Evolutionary conservation across 2,797 vertebrate genomes (phyloP), one percentile per base, ranked within the genome.

Genomic region (Diceros bicornis): DNA sequence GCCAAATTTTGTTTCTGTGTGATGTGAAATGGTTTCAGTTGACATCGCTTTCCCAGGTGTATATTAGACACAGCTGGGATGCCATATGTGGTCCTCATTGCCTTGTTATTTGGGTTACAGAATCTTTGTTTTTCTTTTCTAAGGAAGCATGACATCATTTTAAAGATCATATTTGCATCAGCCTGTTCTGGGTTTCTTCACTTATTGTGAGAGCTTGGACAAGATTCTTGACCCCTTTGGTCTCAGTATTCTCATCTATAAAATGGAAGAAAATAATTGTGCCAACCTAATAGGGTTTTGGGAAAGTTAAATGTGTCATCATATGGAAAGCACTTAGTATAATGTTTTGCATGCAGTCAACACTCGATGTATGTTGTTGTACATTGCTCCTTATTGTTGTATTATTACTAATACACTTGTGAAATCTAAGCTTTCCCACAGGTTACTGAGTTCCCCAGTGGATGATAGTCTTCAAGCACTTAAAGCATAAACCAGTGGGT

Each of bases 61-160:
- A 44, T 89, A 88, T 83, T 41, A 96, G 92, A 79, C 94, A 97
- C 98, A 98, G 96, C 96, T 97, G 97, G 96, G 66, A 88, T 47
- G 61, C 97, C 97, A 97, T 98, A 97, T 98, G 96, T 91, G 84
- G 86, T 32, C 62, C 52, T 97, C n/a, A 13, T 8, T 78, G 81
- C 71, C 89, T 96, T 94, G 83, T 77, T 84, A 93, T 78, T 41
- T 95, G 74, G 83, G 91, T 87, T 97, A 90, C 0, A 5, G 57
- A 61, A 69, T 88, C 72, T 89, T 55, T 79, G 74, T 13, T 87
- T 94, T 95, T 47, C n/a, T 37, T 59, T 79, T 27, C 34, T 59
- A 23, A 94, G 34, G 61, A 84, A 85, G 68, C 3, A 21, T 55
- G 44, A 20, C 71, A 71, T 64, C 72, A n/a, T 55, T 94, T 32